Evolutionary conservation across 2,888 invertebrate species (phyloP), one percentile per base, ranked within the genome.

Genomic region (Norana najaformis): DNA sequence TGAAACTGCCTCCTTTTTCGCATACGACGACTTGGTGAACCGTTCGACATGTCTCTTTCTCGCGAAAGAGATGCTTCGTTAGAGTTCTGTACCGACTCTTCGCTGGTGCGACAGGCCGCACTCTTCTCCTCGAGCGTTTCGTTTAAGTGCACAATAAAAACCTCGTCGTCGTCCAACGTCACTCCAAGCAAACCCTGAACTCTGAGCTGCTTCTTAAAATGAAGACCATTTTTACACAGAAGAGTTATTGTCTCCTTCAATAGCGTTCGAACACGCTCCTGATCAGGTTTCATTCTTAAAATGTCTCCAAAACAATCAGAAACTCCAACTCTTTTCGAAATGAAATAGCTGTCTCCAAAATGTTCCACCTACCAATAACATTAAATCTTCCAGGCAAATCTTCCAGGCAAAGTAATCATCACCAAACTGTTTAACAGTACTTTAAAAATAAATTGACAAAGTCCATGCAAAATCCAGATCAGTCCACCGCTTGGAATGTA

Each of bases 181-280:
- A 88, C 47, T 23, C 88, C 88, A 39, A 88, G 37, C 88, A 88
- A 39, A 4, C 88, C 88, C 30, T 88, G 38, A 20, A 88, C 88
- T 34, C 41, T 39, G 18, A 88, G 41, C 41, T 39, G 47, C 88
- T 88, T 88, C 47, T 38, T 39, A 47, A 88, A 88, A 20, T 47
- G 41, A 41, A 88, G 47, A 38, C 88, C 88, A 16, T 88, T 88
- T n/a, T 47, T 88, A 39, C 88, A 88, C 18, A 88, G 88, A 2
- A 88, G 41, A 36, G 39, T 88, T 36, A 88, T 37, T 41, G 88
- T 88, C 18, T 88, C 88, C 5, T 30, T 88, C 0, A 88, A 18
- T 20, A 88, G 35, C 23, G 38, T 88, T 39, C 41, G 47, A 0
- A 88, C 88, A 20, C 88, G 39, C 20, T 88, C 88, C 88, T 88